These are phyloP conservation scores for Rhingia rostrata DNA, from an alignment of 2,888 invertebrate genomes.

Conservation along the genomic window DNA sequence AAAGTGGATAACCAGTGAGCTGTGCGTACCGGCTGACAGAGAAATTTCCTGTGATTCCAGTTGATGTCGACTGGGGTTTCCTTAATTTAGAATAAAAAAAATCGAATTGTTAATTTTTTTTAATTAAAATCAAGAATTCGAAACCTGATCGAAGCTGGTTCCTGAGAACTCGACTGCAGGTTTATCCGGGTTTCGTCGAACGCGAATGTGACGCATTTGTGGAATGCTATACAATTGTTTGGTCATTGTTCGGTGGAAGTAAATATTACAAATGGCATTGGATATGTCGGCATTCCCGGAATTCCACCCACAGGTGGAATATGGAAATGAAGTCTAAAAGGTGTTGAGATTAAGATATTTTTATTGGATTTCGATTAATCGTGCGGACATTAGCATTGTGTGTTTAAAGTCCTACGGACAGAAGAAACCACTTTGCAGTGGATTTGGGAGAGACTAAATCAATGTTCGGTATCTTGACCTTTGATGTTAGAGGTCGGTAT, in stretches of 20 bases:
- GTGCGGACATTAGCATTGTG: not conserved
- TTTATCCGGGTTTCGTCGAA: slow-evolving; percentile 37
- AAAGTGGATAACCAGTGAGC: slow-evolving; percentile 7
- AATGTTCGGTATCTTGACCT: slow-evolving; percentile 23
- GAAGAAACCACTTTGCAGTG: slow-evolving; percentile 36
- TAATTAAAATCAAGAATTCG: slow-evolving; percentile 50
- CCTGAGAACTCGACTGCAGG: slow-evolving; percentile 50
- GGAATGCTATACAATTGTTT: slow-evolving; percentile 55
- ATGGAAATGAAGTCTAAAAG: slow-evolving; percentile 52
- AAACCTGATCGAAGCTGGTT: slow-evolving; percentile 69
- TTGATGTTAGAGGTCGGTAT: not conserved
- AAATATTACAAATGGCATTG: slow-evolving; percentile 45
- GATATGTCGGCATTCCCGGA: slow-evolving; percentile 41
- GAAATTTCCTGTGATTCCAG: slow-evolving; percentile 46
- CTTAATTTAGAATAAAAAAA: slow-evolving; percentile 46
- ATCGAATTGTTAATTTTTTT: not conserved
- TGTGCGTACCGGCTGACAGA: slow-evolving; percentile 24
- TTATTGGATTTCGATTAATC: slow-evolving; percentile 44
- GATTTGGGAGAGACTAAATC: not conserved
- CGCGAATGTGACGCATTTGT: slow-evolving; percentile 42
- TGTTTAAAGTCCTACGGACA: slow-evolving; percentile 9
- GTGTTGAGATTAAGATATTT: slow-evolving; percentile 38
- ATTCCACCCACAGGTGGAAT: slow-evolving; percentile 52
- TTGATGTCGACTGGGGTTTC: slow-evolving; percentile 61
- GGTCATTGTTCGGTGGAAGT: slow-evolving; percentile 50